Evolutionary conservation across 2,797 vertebrate species (phyloP).

Genomic region (Lagorchestes hirsutus): DNA sequence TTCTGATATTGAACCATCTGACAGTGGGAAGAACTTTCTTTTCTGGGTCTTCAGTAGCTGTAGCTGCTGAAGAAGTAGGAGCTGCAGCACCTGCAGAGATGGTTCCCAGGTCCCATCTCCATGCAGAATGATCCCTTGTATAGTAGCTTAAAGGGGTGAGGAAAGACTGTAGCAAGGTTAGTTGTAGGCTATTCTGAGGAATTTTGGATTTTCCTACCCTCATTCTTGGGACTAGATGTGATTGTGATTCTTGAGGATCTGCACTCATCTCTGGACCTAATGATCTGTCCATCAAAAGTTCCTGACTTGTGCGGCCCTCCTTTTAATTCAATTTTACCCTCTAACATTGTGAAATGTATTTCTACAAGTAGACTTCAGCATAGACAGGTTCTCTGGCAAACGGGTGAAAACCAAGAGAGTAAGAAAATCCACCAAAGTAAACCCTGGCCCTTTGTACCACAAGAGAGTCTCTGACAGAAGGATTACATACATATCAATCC

Average conservation of each 20-base stretch:
- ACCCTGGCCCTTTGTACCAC: not conserved
- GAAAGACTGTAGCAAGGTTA: not conserved
- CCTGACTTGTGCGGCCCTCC: not conserved
- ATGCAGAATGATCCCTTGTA: not conserved
- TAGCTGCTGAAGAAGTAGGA: not conserved
- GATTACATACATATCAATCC: not conserved
- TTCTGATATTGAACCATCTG: not conserved
- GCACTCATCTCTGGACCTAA: not conserved
- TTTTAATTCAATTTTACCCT: not conserved
- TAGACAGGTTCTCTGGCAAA: not conserved
- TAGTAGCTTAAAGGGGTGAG: not conserved
- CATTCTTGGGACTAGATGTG: not conserved
- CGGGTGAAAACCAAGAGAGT: not conserved
- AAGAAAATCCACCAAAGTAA: not conserved
- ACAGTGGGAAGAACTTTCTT: not conserved
- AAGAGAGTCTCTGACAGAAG: not conserved
- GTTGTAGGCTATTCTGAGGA: not conserved
- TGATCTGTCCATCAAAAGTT: not conserved
- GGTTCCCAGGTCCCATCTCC: not conserved
- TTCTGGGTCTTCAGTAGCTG: not conserved
- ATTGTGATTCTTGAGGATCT: not conserved
- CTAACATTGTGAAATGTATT: not conserved
- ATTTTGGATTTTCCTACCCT: not conserved
- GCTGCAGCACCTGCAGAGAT: not conserved
- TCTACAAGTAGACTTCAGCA: not conserved